phyloP scores from a whole-genome alignment of 1,140 invertebrate species.

The Anthonomus grandis region DNA sequence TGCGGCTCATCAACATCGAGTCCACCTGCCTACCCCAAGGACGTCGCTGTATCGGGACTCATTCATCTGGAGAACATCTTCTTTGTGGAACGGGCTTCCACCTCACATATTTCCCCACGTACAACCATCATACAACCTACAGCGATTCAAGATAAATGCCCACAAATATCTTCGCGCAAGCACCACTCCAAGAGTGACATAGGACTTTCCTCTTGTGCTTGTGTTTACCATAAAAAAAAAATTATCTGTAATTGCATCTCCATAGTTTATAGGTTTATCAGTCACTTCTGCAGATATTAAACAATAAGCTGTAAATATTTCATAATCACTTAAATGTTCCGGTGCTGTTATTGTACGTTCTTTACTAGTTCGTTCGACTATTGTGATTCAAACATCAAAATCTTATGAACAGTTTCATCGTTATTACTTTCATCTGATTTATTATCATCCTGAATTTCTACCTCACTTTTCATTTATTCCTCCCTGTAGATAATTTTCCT shows the following conservation, averaged over 20 bases:
- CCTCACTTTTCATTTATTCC: background rate
- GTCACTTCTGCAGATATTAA: background rate
- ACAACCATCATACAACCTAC: no score
- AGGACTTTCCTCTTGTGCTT: no score
- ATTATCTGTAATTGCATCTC: background rate
- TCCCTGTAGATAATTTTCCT: background rate
- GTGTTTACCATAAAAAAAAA: no score
- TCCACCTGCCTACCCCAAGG: no score
- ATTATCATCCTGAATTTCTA: background rate
- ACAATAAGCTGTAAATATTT: background rate
- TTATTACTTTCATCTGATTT: background rate
- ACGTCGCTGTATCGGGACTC: no score
- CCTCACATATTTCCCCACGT: no score
- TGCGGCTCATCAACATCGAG: no score
- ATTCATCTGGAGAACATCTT: no score
- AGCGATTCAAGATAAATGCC: no score
- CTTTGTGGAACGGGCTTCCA: no score
- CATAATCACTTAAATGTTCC: background rate
- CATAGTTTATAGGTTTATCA: background rate
- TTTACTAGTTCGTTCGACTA: background rate
- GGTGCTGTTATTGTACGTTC: background rate
- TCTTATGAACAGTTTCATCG: background rate
- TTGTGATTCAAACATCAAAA: background rate
- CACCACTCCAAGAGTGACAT: no score
- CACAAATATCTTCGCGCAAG: no score